A percentile compares a stretch with the other conserved stretches of the same genome.
Conservation (phyloP, 2,113 vertebrate genomes). For the Tyto alba region DNA sequence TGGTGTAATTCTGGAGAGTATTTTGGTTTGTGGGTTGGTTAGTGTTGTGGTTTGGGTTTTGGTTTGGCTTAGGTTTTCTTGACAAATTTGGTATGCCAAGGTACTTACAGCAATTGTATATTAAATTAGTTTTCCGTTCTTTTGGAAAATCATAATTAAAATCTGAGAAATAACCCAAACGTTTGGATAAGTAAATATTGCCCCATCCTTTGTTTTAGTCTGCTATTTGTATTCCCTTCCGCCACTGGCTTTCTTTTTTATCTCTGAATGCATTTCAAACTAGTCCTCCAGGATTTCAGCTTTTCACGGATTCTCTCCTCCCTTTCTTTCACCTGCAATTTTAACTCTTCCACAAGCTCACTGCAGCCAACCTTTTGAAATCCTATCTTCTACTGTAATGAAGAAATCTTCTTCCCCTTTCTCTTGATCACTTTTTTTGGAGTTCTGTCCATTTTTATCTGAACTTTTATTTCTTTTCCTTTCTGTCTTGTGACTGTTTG, state of each 20-base stretch:
- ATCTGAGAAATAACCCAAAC: background rate
- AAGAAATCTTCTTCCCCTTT: background rate
- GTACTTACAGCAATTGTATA: background rate
- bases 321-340: background rate
- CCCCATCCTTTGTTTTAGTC: background rate
- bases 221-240: background rate
- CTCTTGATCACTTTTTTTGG: background rate
- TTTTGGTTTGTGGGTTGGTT: background rate
- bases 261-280: slow-evolving; percentile 3
- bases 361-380: background rate
- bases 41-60: background rate
- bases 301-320: background rate
- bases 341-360: background rate
- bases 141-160: background rate
- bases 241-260: background rate
- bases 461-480: background rate
- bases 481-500: background rate
- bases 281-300: background rate
- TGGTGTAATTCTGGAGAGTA: background rate
- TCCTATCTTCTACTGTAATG: background rate
- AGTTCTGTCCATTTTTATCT: background rate
- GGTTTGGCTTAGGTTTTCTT: background rate
- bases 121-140: background rate
- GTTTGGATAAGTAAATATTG: background rate
- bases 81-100: background rate